A percentile compares a stretch with the other conserved stretches of the same genome.
These are phyloP conservation scores for Thalassophryne amazonica DNA, from an alignment of 2,797 vertebrate genomes.

Conservation along the genomic window DNA sequence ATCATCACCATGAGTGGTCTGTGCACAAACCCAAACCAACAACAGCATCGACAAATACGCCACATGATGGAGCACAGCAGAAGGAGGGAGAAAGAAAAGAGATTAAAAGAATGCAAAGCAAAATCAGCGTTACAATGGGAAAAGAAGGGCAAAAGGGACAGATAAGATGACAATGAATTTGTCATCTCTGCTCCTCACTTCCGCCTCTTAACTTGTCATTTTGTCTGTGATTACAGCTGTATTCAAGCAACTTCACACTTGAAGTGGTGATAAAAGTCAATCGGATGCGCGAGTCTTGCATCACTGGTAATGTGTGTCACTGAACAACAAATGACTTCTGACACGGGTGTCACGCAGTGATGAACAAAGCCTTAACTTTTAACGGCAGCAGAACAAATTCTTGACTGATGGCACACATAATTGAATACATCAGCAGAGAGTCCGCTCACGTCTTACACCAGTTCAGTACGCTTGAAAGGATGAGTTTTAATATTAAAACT, in stretches of 20 bases:
- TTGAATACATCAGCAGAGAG: slow-evolving; percentile 18
- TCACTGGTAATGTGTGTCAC: slow-evolving; percentile 3
- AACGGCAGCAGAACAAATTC: slow-evolving; percentile 27
- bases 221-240: slow-evolving; percentile 27
- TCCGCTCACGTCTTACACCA: slow-evolving; percentile 9
- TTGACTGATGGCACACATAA: slow-evolving; percentile 42
- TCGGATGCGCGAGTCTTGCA: slow-evolving; percentile 48
- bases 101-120: slow-evolving; percentile 1
- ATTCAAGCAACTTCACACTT: slow-evolving; percentile 60
- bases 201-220: neutral
- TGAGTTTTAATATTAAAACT: neutral
- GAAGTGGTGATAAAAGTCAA: slow-evolving; percentile 52
- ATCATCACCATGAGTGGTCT: slow-evolving; percentile 23
- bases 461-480: slow-evolving; percentile 3
- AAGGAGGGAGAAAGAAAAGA: neutral
- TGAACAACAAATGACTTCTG: slow-evolving; percentile 2
- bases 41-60: slow-evolving; percentile 5
- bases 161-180: slow-evolving; percentile 22
- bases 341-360: slow-evolving; percentile 8
- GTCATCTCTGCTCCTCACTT: neutral
- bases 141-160: slow-evolving; percentile 19
- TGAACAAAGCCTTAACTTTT: slow-evolving; percentile 24
- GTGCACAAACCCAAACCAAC: slow-evolving; percentile 5
- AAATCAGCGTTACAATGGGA: neutral
- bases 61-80: slow-evolving; percentile 4